Evolutionary conservation across 2,797 vertebrate genomes (phyloP).

Genomic region (Sphenopsis melanotis): DNA sequence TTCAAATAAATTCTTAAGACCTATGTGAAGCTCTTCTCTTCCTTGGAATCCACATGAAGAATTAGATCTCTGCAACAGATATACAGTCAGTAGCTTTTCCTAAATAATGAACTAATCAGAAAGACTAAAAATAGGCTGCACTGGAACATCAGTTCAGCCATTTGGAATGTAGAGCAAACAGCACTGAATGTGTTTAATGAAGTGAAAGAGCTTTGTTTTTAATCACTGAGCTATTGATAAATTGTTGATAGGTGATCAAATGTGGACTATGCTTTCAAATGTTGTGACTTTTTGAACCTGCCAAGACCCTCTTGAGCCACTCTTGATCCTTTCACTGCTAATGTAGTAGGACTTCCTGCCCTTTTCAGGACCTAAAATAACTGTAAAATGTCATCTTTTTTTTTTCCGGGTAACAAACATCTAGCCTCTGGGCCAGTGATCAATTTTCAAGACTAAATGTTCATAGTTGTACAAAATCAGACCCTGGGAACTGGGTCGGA

Average conservation of each 20-base stretch:
- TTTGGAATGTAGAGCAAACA: constrained; percentile 48
- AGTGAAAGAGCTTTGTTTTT: constrained; percentile 48
- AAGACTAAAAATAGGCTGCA: constrained; percentile 60
- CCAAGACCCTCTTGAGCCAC: neutral
- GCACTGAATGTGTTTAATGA: constrained; percentile 56
- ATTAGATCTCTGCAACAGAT: constrained; percentile 19
- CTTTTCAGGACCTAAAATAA: constrained; percentile 25
- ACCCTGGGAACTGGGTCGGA: constrained; percentile 7
- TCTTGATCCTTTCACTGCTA: neutral
- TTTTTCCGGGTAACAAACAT: neutral
- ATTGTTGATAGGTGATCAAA: constrained; percentile 48
- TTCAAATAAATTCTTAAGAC: neutral
- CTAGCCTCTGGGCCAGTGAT: constrained; percentile 26
- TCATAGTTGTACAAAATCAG: constrained; percentile 24
- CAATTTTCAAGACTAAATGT: constrained; percentile 45
- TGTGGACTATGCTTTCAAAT: neutral
- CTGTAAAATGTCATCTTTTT: neutral
- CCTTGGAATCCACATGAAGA: neutral
- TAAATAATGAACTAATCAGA: constrained; percentile 54
- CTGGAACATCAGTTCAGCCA: constrained; percentile 54
- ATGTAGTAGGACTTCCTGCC: neutral
- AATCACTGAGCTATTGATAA: constrained; percentile 41
- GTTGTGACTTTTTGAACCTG: neutral
- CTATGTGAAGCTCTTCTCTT: neutral
- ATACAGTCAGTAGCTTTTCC: constrained; percentile 32